These are phyloP conservation scores for Pipistrellus pygmaeus DNA, from an alignment of 2,797 vertebrate species.

Conservation along the genomic window DNA sequence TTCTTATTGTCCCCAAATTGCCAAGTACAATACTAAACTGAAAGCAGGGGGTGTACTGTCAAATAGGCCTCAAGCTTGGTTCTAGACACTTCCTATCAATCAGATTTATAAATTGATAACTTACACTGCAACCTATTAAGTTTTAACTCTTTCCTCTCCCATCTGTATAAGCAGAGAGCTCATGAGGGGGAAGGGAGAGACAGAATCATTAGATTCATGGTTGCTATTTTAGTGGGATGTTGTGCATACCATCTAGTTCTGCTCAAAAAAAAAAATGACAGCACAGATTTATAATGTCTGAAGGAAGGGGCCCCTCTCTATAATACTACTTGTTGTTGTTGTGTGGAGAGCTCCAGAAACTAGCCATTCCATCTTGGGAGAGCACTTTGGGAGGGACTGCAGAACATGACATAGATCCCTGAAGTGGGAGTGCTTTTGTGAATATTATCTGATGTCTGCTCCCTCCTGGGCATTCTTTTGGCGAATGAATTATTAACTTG, in stretches of 20 bases:
- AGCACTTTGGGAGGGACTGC: not conserved
- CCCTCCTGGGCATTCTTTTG: not conserved
- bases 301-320: not conserved
- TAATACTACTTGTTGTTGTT: too few species aligned
- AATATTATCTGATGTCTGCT: not conserved
- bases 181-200: not conserved
- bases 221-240: not conserved
- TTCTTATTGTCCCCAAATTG: not conserved
- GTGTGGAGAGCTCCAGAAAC: not conserved
- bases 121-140: not conserved
- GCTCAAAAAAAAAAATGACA: not conserved
- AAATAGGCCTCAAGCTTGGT: not conserved
- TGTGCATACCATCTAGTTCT: not conserved
- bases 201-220: not conserved
- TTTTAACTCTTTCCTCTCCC: not conserved
- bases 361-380: not conserved
- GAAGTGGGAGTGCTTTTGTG: not conserved
- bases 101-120: not conserved
- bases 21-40: not conserved
- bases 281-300: not conserved
- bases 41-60: not conserved
- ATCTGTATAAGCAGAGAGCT: not conserved
- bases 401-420: not conserved
- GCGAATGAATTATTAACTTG: not conserved
- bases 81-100: not conserved